These are phyloP conservation scores for Myrmecophaga tridactyla DNA, from an alignment of 2,113 vertebrate genomes.

Conservation along the genomic window DNA sequence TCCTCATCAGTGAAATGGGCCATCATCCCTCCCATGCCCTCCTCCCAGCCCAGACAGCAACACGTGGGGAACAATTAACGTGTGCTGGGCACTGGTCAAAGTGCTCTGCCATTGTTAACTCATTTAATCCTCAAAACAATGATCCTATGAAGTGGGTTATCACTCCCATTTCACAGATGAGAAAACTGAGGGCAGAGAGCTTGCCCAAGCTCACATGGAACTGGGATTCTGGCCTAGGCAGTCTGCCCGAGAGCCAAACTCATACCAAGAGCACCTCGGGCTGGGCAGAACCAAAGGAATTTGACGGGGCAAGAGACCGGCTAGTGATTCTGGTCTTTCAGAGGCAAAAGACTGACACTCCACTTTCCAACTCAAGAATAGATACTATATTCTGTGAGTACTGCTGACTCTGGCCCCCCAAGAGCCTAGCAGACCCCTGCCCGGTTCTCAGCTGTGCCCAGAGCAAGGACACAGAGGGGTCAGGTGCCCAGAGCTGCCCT, in stretches of 20 bases:
- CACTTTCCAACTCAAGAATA: not conserved
- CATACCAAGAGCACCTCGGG: not conserved
- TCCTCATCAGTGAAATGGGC: not conserved
- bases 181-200: not conserved
- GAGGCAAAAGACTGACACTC: not conserved
- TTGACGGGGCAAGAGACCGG: not conserved
- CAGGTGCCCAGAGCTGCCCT: not conserved
- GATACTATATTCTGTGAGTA: not conserved
- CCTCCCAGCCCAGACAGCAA: not conserved
- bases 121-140: not conserved
- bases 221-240: not conserved
- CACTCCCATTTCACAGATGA: not conserved
- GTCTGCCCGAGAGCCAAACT: not conserved
- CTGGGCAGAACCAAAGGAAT: not conserved
- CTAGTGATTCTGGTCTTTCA: not conserved
- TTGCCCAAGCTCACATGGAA: not conserved
- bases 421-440: not conserved
- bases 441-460: not conserved
- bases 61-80: rapidly evolving
- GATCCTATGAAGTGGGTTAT: not conserved
- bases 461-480: not conserved
- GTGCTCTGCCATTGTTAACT: not conserved
- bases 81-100: not conserved
- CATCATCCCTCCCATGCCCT: not conserved
- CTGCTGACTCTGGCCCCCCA: not conserved